These are phyloP conservation scores for Palaemon carinicauda DNA, from an alignment of 1,140 invertebrate genomes.

Conservation along the genomic window DNA sequence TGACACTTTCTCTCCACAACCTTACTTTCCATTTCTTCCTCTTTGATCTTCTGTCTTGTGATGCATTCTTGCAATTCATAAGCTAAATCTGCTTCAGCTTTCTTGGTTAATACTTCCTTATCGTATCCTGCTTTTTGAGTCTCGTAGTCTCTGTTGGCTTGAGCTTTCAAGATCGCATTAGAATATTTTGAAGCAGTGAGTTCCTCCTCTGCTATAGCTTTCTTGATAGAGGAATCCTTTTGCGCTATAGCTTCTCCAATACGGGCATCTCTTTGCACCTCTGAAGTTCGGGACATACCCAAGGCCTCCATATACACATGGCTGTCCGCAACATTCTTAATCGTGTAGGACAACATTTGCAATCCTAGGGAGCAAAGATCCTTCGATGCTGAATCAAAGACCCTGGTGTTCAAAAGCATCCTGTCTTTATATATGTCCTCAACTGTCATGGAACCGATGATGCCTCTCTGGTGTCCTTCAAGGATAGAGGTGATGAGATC, in stretches of 20 bases:
- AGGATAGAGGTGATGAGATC: no score
- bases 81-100: slow-evolving; percentile 95
- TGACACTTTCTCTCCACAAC: no score
- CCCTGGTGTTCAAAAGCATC: no score
- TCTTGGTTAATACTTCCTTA: slow-evolving; percentile 82
- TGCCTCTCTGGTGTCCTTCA: no score
- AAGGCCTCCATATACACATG: slow-evolving; percentile 64
- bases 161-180: slow-evolving; percentile 95
- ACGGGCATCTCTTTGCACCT: slow-evolving; percentile 93
- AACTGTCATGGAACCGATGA: no score
- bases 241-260: slow-evolving; percentile 91
- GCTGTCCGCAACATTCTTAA: no score
- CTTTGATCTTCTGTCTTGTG: slow-evolving; percentile 93
- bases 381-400: no score
- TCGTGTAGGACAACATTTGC: no score
- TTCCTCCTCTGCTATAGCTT: slow-evolving; percentile 94
- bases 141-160: slow-evolving; percentile 94
- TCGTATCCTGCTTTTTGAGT: slow-evolving; percentile 97
- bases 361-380: no score
- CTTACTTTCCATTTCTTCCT: slow-evolving; percentile 87
- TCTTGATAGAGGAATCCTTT: slow-evolving; percentile 85
- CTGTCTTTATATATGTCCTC: no score
- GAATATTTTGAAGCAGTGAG: slow-evolving; percentile 85
- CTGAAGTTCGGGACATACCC: slow-evolving; percentile 93
- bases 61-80: slow-evolving; percentile 93